Base-by-base conservation (phyloP, 1,140 invertebrate genomes). In the Bombus confusus region DNA sequence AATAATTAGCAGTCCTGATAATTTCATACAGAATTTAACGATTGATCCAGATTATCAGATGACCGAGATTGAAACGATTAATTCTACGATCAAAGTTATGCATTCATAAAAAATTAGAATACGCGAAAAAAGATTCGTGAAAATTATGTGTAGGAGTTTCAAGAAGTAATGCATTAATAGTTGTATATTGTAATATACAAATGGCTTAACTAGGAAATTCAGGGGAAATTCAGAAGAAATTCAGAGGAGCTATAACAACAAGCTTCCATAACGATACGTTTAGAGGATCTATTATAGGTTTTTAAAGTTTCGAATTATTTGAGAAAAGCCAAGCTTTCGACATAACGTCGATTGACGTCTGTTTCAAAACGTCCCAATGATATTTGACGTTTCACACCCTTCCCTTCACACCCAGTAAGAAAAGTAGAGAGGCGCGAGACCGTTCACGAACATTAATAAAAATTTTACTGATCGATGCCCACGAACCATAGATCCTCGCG, bases 401-500 rank as follows among this genome's bases (percentile, higher is more conserved):
- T 34, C 37, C 22, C 5, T 52, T 52, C 1, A 22, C 47, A 8
- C 5, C 4, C 25, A 13, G 25, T 4, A 39, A 57, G 68, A 41
- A 37, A 34, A 34, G 39, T 6, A 47, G 31, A 85, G 41, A 85
- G 84, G 71, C 83, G 83, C 83, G 79, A 74, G 69, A 69, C 31
- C 76, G 87, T 82, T 83, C 84, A 80, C 59, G 80, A 85, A 83
- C 87, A 86, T 89, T 89, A 89, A 89, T 88, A 89, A 86, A 88
- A 89, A 89, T 89, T 89, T 89, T 77, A 89, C 87, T 81, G 88
- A 68, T 84, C 84, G 85, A 89, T 89, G 88, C 84, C 15, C 88
- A 73, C 57, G 88, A 28, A 88, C 74, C 62, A 86, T 82, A 39
- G 80, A 75, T 73, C 34, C 52, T 34, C 59, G 66, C 34, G 86